Percentiles rank a stretch among this genome's conserved stretches.
These are phyloP conservation scores for Thalassaphorura encarpata DNA, from an alignment of 1,140 invertebrate genomes.

Conservation along the genomic window DNA sequence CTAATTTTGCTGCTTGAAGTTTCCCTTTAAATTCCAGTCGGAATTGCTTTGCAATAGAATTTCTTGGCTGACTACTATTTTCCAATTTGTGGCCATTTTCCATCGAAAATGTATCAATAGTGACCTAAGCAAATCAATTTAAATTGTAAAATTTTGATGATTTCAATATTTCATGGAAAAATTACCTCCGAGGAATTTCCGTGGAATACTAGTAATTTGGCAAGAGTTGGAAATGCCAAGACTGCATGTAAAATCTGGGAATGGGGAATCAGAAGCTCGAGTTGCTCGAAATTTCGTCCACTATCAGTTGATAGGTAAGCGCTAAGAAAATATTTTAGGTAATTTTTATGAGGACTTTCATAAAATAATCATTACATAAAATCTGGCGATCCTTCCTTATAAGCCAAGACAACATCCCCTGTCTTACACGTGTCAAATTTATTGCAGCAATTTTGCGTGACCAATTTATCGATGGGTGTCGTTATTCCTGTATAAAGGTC, in stretches of 20 bases:
- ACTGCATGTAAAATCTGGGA: neutral
- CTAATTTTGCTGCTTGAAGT: constrained; percentile 8
- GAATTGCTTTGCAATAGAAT: no score
- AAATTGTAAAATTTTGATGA: no score
- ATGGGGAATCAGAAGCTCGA: neutral
- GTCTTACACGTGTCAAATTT: constrained; percentile 4
- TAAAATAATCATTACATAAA: neutral
- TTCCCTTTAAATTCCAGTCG: constrained; percentile 9
- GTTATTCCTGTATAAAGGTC: constrained; percentile 4
- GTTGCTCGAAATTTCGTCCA: constrained; percentile 10
- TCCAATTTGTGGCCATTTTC: no score
- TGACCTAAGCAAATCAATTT: no score
- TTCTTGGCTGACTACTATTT: no score
- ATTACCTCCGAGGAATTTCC: no score
- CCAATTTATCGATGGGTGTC: neutral
- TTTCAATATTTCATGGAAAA: no score
- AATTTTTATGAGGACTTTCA: neutral
- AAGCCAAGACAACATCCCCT: constrained; percentile 20
- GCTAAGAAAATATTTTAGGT: constrained; percentile 2
- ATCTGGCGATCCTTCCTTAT: neutral
- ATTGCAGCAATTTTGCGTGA: constrained; percentile 19
- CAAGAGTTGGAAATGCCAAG: constrained; percentile 3
- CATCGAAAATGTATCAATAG: no score
- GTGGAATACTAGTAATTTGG: neutral
- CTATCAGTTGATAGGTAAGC: constrained; percentile 19